Evolutionary conservation across 2,113 vertebrate species (phyloP).

Genomic region (Panthera leo): DNA sequence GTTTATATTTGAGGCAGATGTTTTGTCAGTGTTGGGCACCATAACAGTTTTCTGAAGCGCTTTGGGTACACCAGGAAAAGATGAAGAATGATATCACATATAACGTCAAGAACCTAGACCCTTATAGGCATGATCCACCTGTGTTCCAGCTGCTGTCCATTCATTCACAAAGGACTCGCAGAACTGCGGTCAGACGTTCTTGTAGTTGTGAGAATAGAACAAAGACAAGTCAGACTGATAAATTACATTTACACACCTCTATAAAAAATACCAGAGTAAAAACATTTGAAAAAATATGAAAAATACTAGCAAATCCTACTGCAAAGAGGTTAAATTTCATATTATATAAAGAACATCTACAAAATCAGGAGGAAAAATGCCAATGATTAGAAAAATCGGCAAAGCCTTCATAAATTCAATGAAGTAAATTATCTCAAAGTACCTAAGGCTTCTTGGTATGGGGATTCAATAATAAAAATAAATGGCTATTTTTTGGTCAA

Average conservation of each 20-base stretch:
- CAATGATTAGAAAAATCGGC: neutral
- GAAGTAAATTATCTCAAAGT: neutral
- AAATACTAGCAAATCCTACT: neutral
- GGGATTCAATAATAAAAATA: neutral
- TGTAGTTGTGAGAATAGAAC: neutral
- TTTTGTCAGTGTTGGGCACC: neutral
- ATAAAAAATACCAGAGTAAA: neutral
- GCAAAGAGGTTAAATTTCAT: neutral
- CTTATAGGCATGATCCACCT: neutral
- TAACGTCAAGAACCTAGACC: neutral
- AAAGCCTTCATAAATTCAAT: neutral
- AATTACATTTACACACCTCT: neutral
- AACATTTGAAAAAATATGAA: neutral
- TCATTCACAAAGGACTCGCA: neutral
- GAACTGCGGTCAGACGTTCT: neutral
- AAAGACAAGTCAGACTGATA: neutral
- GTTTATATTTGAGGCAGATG: neutral
- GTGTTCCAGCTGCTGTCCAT: neutral
- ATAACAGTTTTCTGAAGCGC: neutral
- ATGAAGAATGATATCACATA: neutral
- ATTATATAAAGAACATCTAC: neutral
- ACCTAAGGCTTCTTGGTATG: neutral
- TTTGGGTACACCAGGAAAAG: neutral
- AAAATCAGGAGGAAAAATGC: neutral
- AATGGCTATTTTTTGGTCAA: neutral